Base-by-base conservation (phyloP, 1,140 invertebrate species). In the Camponotus floridanus region DNA sequence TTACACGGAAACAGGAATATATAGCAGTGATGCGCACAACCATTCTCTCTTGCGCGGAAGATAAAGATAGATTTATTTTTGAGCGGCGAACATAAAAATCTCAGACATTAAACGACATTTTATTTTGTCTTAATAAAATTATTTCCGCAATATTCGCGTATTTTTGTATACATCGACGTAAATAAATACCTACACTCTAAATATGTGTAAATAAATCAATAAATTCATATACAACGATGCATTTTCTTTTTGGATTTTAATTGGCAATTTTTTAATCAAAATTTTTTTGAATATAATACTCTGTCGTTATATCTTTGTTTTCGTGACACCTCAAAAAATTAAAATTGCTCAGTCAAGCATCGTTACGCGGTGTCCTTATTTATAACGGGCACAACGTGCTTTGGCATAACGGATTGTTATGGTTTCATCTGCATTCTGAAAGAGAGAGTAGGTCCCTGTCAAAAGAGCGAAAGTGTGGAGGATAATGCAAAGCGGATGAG, bases 401-500 rank as follows among this genome's bases (percentile, higher is more conserved):
- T n/a, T 15, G 39, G 55, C 31, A 83, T 45, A 74, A 73, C 61
- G n/a, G 55, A 83, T 62, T 61, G 68, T 83, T 83, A 83, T 74
- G 79, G 68, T 74, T 83, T 83, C 79, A 48, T 83, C 68, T 74
- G 55, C 33, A 26, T 26, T 26, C 13, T 26, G 68, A 74, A 83
- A 62, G 26, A 26, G 26, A 26, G 26, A 26, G 42, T 61, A 61
- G 26, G n/a, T 13, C 55, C 13, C 51, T 26, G 36, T 21, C 9
- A 39, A 36, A 67, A 57, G 76, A 65, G 45, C 18, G 79, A 31
- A n/a, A 21, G 11, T 9, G n/a, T 33, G 21, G 76, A 59, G 65
- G 78, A 81, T 81, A 67, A 61, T 81, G 79, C 67, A 83, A 74
- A 83, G 71, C 26, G 59, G 79, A 36, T 26, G 26, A 57, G 79